Base-by-base conservation (phyloP, 2,113 vertebrate species). In the Ceyx margarethae region DNA sequence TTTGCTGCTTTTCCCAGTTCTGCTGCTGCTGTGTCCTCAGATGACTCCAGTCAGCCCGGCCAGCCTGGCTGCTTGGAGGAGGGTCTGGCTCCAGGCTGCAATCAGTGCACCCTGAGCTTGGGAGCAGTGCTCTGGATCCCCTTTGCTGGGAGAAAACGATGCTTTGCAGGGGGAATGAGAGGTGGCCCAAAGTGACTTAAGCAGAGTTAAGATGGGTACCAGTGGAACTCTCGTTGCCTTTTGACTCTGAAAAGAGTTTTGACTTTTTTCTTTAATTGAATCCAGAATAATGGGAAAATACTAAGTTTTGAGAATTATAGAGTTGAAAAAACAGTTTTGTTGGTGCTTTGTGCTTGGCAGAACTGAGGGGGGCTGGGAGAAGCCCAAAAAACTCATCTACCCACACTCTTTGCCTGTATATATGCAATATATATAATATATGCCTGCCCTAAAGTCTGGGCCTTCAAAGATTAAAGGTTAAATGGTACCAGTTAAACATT, bases 121-220 rank as follows among this genome's bases (percentile, higher is more conserved):
- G 31, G 85, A 89, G 25, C 25, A 29, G 25, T 57, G 25, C 50
- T 79, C 73, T 72, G 28, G 72, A 29, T 85, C 85, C 25, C 8
- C 1, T 29, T 79, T 87, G 73, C 7, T 33, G 10, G 42, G 56
- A 40, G 61, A 61, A 89, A 65, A 53, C 43, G 45, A 77, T 51
- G 50, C 31, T 23, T 53, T 72, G 18, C 22, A 3, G 89, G 26
- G 60, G 58, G 62, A 69, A 25, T 58, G 60, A 33, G 5, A 10
- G 11, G 20, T 58, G 48, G n/a, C 29, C 29, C n/a, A 40, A 72
- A 20, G 65, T 11, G 37, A 37, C 37, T 75, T 43, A 31, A 10
- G 58, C n/a, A n/a, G 1, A 0, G 0, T 61, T 76, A 53, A n/a
- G 15, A 2, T 82, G 42, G 29, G 6, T 75, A 17, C 6, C 21